Conservation (phyloP, 2,113 vertebrate genomes). For the Nycticebus coucang region DNA sequence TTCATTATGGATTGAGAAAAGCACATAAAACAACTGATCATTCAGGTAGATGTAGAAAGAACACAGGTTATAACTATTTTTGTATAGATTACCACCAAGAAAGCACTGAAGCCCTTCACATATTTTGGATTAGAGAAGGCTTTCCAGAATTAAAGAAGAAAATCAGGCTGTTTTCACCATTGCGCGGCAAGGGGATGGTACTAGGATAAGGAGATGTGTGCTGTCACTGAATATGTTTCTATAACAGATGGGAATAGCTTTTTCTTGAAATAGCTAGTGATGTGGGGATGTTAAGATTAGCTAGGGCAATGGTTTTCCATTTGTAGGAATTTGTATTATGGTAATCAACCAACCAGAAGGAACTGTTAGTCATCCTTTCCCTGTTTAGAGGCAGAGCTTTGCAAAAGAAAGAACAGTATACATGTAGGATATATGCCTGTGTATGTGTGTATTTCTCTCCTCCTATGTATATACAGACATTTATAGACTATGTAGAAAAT, state of each 20-base stretch:
- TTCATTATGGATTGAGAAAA: not conserved
- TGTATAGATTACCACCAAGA: not conserved
- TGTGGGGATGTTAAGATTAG: conserved; percentile 74
- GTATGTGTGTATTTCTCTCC: not conserved
- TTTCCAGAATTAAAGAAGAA: conserved; percentile 43
- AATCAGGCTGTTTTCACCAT: not conserved
- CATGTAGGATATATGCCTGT: not conserved
- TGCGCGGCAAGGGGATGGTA: not conserved
- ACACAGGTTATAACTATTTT: not conserved
- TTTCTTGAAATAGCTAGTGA: conserved; percentile 78
- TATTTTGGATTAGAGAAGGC: not conserved
- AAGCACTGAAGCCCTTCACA: not conserved
- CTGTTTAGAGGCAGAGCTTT: conserved; percentile 61
- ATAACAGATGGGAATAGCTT: conserved; percentile 78
- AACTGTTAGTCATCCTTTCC: conserved; percentile 74
- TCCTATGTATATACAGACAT: not conserved
- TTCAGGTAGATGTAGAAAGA: not conserved
- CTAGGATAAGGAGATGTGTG: conserved; percentile 21
- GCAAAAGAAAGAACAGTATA: conserved; percentile 44
- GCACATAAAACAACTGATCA: not conserved
- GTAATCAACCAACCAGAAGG: conserved; percentile 76
- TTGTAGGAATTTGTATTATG: conserved; percentile 72
- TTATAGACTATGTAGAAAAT: conserved; percentile 23
- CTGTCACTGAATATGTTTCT: conserved; percentile 61
- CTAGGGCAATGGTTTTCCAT: conserved; percentile 71